phyloP scores from a whole-genome alignment of 2,888 invertebrate genomes.

The Achlya flavicornis region DNA sequence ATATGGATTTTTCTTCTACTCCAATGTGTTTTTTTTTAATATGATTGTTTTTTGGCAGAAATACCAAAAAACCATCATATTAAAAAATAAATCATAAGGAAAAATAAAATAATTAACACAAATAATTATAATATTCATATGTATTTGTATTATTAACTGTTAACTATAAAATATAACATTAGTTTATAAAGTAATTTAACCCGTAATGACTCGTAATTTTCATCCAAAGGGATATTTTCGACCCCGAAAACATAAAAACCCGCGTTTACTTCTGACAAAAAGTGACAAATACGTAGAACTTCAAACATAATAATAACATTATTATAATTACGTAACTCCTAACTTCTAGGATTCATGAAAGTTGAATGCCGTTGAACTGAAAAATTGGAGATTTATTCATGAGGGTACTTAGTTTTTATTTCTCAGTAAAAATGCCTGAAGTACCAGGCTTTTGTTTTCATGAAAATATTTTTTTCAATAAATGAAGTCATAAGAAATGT shows the following conservation, averaged over 20 bases:
- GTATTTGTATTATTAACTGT: too few species aligned
- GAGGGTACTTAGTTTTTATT: not conserved
- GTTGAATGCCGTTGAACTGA: not conserved
- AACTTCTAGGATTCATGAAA: not conserved
- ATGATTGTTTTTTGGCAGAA: too few species aligned
- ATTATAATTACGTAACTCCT: not conserved
- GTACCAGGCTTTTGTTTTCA: not conserved
- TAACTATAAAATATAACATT: not conserved
- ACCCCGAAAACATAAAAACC: not conserved
- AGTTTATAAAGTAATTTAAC: constrained; percentile 1
- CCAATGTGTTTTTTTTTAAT: too few species aligned
- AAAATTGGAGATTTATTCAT: not conserved
- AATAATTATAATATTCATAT: too few species aligned
- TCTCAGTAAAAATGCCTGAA: not conserved
- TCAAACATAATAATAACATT: not conserved
- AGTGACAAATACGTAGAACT: not conserved
- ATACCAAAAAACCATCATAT: too few species aligned
- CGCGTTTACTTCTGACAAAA: not conserved
- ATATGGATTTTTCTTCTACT: too few species aligned
- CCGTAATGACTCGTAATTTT: not conserved
- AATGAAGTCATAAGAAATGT: not conserved
- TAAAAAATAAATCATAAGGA: too few species aligned
- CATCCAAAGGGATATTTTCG: not conserved
- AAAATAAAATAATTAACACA: too few species aligned
- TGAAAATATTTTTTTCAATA: not conserved